Percentiles rank a stretch among this genome's conserved stretches.
Evolutionary conservation across 2,888 invertebrate species (phyloP).

Genomic region (Salticus scenicus): DNA sequence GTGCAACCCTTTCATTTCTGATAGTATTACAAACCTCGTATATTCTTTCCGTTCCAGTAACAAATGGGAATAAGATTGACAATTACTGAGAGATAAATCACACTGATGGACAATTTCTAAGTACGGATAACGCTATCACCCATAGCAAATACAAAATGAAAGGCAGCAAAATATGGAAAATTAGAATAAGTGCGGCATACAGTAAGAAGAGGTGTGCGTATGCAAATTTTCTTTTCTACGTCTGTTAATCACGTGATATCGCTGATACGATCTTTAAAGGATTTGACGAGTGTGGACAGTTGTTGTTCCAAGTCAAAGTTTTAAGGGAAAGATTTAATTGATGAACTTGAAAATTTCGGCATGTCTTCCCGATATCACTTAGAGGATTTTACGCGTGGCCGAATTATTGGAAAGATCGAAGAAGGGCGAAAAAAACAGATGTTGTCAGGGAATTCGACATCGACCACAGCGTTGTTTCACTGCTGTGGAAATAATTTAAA

Average conservation of each 20-base stretch:
- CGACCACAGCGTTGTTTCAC: too few species aligned
- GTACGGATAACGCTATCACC: neutral
- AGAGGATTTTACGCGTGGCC: too few species aligned
- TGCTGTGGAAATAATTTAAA: too few species aligned
- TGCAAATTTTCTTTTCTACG: neutral
- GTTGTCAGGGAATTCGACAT: too few species aligned
- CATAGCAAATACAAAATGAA: neutral
- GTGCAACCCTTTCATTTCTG: too few species aligned
- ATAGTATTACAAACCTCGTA: too few species aligned
- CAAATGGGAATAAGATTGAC: too few species aligned
- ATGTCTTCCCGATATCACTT: neutral
- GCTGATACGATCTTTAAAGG: neutral
- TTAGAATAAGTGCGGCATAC: neutral
- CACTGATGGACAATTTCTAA: neutral
- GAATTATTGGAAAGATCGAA: too few species aligned
- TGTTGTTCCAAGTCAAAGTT: neutral
- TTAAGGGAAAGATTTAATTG: neutral
- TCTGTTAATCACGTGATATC: neutral
- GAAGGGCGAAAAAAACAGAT: too few species aligned
- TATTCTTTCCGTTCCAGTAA: too few species aligned
- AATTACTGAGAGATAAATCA: neutral
- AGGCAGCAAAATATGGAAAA: constrained; percentile 1
- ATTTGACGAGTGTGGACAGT: neutral
- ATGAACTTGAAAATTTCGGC: neutral
- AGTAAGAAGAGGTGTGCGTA: neutral